phyloP scores from a whole-genome alignment of 37 sponge, comb jelly and placozoan species.

The Beroe ovata region DNA sequence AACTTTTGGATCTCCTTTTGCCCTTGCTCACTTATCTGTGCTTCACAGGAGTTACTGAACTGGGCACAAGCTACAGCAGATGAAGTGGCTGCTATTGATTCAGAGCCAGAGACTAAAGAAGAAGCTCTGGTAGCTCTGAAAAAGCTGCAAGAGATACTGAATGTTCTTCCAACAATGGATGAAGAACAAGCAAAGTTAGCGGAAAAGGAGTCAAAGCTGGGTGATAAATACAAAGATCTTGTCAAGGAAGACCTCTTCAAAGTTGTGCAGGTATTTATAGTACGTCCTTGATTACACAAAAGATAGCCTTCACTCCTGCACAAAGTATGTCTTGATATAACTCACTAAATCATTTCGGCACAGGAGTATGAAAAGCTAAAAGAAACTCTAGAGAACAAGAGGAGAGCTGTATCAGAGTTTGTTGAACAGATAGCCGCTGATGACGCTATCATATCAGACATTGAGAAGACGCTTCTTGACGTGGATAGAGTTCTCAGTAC shows the following conservation, averaged over 20 bases:
- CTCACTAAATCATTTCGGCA: too few relatives aligned
- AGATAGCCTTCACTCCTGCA: too few relatives aligned
- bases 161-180: neutral
- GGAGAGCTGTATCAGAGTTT: neutral
- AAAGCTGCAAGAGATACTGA: neutral
- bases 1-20: too few relatives aligned
- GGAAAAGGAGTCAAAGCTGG: neutral
- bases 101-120: slow-evolving; percentile 16
- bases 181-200: neutral
- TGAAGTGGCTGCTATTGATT: neutral
- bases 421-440: slow-evolving; percentile 12
- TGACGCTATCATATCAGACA: neutral
- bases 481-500: too few relatives aligned
- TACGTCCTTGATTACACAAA: too few relatives aligned
- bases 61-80: too few relatives aligned
- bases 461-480: too few relatives aligned
- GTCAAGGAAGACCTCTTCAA: neutral
- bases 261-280: neutral
- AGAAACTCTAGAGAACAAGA: neutral
- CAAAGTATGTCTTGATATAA: too few relatives aligned
- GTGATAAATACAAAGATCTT: neutral
- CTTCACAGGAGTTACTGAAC: too few relatives aligned
- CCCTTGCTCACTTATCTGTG: too few relatives aligned
- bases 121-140: neutral
- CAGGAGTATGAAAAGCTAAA: slow-evolving; percentile 28